A percentile compares a stretch with the other conserved stretches of the same genome.
phyloP scores from a whole-genome alignment of 37 sponge, comb jelly and placozoan species.

The Axinella damicornis region DNA sequence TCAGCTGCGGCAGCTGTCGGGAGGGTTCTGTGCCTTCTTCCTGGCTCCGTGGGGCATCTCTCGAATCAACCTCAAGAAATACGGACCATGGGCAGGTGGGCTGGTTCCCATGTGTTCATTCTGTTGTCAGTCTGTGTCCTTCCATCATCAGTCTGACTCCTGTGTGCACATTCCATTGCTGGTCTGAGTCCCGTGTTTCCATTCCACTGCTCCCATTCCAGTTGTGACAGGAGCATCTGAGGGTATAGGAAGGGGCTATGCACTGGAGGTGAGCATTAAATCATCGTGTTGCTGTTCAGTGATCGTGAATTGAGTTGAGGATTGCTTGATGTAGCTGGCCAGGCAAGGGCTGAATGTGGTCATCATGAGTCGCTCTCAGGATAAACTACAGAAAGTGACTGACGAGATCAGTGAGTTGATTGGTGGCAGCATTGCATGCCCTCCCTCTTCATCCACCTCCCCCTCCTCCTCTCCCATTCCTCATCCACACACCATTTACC shows the following conservation, averaged over 20 bases:
- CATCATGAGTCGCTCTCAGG: slow-evolving; percentile 63
- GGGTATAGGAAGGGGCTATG: slow-evolving; percentile 74
- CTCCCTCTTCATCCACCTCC: no score
- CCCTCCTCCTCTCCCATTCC: not conserved
- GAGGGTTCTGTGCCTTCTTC: slow-evolving; percentile 40
- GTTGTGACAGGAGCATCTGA: slow-evolving; percentile 76
- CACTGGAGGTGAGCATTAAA: slow-evolving; percentile 35
- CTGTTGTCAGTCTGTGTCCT: no score
- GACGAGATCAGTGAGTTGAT: slow-evolving; percentile 54
- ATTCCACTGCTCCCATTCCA: not conserved
- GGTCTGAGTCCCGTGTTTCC: not conserved
- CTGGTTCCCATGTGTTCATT: not conserved
- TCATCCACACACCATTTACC: not conserved
- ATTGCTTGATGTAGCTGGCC: slow-evolving; percentile 43
- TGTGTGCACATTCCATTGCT: no score
- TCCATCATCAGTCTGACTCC: no score
- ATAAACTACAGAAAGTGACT: slow-evolving; percentile 55
- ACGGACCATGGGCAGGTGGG: slow-evolving; percentile 73
- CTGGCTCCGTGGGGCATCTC: slow-evolving; percentile 44
- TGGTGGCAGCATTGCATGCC: no score
- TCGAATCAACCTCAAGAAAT: slow-evolving; percentile 66
- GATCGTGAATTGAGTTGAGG: no score
- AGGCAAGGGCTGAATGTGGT: slow-evolving; percentile 73
- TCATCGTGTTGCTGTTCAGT: not conserved
- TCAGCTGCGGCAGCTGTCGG: not conserved